phyloP scores from a whole-genome alignment of 2,797 vertebrate species.

The Cynodonichthys magdalenae region DNA sequence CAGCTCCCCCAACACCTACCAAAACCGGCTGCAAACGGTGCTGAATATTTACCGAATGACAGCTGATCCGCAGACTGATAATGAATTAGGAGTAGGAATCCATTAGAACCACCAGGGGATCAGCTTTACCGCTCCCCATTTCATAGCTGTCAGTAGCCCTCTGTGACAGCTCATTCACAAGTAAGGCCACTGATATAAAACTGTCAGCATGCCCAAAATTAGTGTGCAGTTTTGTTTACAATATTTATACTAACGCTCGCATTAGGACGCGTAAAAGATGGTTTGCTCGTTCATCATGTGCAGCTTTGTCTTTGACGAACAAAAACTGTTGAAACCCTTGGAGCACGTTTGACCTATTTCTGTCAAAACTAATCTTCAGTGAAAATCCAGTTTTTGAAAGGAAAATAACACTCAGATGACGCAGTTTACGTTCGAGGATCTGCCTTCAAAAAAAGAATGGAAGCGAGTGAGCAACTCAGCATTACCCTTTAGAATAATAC shows the following conservation, averaged over 20 bases:
- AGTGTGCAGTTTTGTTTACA: constrained; percentile 38
- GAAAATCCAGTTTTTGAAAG: constrained; percentile 5
- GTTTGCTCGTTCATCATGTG: constrained; percentile 36
- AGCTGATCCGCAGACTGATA: constrained; percentile 51
- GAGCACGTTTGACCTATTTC: constrained; percentile 67
- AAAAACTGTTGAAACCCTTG: constrained; percentile 45
- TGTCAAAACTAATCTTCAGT: constrained; percentile 49
- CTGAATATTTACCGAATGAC: constrained; percentile 61
- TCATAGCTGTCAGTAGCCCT: constrained; percentile 62
- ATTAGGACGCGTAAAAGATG: constrained; percentile 39
- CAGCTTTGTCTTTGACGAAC: constrained; percentile 31
- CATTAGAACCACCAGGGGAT: constrained; percentile 45
- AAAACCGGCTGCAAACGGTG: constrained; percentile 47
- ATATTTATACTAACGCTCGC: constrained; percentile 39
- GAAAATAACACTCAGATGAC: constrained; percentile 25
- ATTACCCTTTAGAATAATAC: constrained; percentile 48
- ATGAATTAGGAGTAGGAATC: constrained; percentile 58
- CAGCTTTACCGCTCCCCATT: constrained; percentile 39
- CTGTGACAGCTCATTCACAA: constrained; percentile 64
- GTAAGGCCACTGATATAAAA: constrained; percentile 58
- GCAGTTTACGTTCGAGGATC: constrained; percentile 30
- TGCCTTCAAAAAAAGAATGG: constrained; percentile 8
- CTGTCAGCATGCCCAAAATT: constrained; percentile 55
- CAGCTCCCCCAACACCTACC: constrained; percentile 28
- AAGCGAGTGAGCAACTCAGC: constrained; percentile 24